Evolutionary conservation across 2,888 invertebrate genomes (phyloP).

Genomic region (Rotaria magnacalcarata): DNA sequence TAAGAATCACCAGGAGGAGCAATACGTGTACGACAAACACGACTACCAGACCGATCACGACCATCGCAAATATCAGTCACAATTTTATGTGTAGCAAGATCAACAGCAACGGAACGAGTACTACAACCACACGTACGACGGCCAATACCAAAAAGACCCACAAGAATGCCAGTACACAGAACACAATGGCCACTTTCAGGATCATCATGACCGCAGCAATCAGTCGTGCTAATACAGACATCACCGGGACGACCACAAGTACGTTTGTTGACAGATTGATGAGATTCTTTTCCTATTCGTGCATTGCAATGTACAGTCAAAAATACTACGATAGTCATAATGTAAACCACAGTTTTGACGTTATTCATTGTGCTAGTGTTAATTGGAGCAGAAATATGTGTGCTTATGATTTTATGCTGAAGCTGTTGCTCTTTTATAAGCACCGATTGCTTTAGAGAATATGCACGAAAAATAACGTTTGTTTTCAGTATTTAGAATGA

Average conservation of each 20-base stretch:
- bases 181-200: not conserved
- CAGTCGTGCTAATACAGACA: not conserved
- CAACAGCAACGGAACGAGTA: not conserved
- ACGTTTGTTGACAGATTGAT: not conserved
- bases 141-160: not conserved
- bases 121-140: not conserved
- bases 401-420: not conserved
- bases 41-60: not conserved
- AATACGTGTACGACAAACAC: slow-evolving; percentile 17
- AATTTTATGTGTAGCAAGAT: not conserved
- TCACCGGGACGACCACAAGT: not conserved
- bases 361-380: not conserved
- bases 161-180: not conserved
- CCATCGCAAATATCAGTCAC: not conserved
- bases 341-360: not conserved
- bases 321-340: not conserved
- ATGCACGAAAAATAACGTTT: not conserved
- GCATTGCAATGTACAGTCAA: not conserved
- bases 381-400: not conserved
- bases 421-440: not conserved
- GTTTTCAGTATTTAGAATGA: not conserved
- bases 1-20: not conserved
- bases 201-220: not conserved
- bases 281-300: not conserved
- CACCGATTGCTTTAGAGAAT: not conserved